Base-by-base conservation (phyloP, 2,797 vertebrate genomes). In the Tokudaia muenninki region DNA sequence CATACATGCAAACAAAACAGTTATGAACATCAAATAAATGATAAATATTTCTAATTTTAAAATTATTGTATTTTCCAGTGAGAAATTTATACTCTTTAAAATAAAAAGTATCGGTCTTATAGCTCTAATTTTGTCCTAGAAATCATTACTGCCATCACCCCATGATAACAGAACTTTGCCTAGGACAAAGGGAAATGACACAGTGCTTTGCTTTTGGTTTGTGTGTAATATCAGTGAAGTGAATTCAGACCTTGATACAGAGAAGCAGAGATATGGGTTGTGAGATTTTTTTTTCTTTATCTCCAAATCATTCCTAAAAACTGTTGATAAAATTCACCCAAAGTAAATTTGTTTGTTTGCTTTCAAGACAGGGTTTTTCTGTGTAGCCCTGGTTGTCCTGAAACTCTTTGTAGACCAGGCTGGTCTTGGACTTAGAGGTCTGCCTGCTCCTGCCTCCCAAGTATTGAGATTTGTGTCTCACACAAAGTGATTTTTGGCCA, bases 141-240 rank as follows among this genome's bases (percentile, higher is more conserved):
- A 91, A 44, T 92, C 24, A 88, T 41, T 61, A 87, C 6, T 12
- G 59, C 37, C 61, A 31, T 88, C 74, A 95, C 8, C 86, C 80
- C n/a, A 22, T 80, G 72, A 37, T 94, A 65, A 6, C 63, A 61
- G 34, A 87, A 81, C 47, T 57, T 84, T 87, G 9, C 77, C 75
- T 55, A 95, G 59, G n/a, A 21, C 77, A 74, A 50, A 96, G 59
- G 65, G 91, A 74, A 72, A 17, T 57, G 52, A 47, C 57, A 29
- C 82, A 74, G 37, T 81, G 12, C 24, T 94, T 82, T 90, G 57
- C 67, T 95, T 41, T 92, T 70, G 0, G 79, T 96, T 75, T 95
- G 65, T 94, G n/a, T n/a, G 44, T 92, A 74, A 94, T 92, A 67
- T 92, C 55, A 80, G 50, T n/a, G 67, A 41, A 74, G 10, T 65